Evolutionary conservation across 2,113 vertebrate genomes (phyloP), one percentile per base, ranked within the genome.

Genomic region (Eira barbara): DNA sequence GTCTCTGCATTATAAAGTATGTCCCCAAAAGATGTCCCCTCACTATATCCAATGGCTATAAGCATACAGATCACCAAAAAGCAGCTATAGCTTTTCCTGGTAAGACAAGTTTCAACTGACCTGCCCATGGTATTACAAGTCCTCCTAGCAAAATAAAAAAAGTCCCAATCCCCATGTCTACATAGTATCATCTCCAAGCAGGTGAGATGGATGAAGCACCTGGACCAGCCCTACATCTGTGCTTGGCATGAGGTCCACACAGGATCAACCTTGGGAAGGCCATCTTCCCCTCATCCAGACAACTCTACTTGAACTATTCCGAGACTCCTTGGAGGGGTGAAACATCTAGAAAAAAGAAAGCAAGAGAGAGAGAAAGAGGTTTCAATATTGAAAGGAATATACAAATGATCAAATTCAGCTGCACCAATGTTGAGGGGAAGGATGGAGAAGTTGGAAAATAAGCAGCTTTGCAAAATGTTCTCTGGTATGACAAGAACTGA

Each of bases 1-100:
- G 97, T 97, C 91, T 97, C 39, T 14, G 97, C 86, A 97, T 96
- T 97, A 97, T 36, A 89, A 97, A 98, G 74, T 87, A 96, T 98
- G 98, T 97, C 94, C 91, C 89, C 95, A 98, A 95, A 91, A 96
- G 25, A 34, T 96, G 94, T 94, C 91, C 93, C 96, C 89, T 93
- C 67, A 14, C 63, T 84, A 34, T 12, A 34, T 27, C 89, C 45
- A 34, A 7, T 20, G 36, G 71, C 63, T 83, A 29, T 11, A 31
- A 69, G 57, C 61, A 78, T 11, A 18, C 2, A 13, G n/a, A 42
- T 69, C 69, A 89, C 55, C 55, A 69, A 69, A 57, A 71, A n/a
- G 45, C 34, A 85, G 94, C 47, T 73, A 47, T 15, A 36, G 3
- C 4, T 29, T 61, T 89, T 82, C 49, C 73, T 8, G 15, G 49